Evolutionary conservation across 1,140 invertebrate species (phyloP).

Genomic region (Trinorchestia longiramus): DNA sequence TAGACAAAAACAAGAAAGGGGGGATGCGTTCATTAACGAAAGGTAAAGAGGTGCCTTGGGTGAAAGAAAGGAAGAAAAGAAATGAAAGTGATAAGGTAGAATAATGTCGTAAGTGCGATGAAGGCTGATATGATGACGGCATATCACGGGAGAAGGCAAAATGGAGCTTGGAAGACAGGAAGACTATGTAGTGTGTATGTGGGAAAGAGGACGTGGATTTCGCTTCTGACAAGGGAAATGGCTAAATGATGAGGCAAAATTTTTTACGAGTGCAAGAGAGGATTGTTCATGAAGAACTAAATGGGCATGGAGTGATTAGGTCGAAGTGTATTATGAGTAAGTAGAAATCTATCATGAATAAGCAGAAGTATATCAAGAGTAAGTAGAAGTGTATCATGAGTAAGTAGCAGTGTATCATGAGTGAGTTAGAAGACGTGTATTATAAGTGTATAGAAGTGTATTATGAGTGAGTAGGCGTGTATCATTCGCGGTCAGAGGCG

Average conservation of each 20-base stretch:
- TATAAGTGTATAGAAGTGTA: too few species aligned
- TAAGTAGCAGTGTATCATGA: neutral
- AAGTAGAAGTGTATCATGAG: neutral
- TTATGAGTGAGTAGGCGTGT: too few species aligned
- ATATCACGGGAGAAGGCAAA: too few species aligned
- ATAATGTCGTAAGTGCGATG: neutral
- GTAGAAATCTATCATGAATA: neutral
- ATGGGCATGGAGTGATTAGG: too few species aligned
- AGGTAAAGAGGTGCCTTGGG: neutral
- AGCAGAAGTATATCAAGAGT: neutral
- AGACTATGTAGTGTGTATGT: neutral
- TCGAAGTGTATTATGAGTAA: neutral
- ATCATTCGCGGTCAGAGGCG: too few species aligned
- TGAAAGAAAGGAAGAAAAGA: neutral
- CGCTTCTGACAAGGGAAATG: neutral
- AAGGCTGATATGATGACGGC: neutral
- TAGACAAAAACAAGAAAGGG: neutral
- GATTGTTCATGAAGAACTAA: too few species aligned
- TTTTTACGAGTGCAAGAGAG: too few species aligned
- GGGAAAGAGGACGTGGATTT: neutral
- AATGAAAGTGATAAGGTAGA: neutral
- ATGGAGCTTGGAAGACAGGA: neutral
- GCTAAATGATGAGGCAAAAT: neutral
- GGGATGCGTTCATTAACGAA: neutral
- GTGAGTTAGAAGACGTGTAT: neutral